Evolutionary conservation across 1,140 invertebrate species (phyloP), one percentile per base, ranked within the genome.

Genomic region (Planococcus citri): DNA sequence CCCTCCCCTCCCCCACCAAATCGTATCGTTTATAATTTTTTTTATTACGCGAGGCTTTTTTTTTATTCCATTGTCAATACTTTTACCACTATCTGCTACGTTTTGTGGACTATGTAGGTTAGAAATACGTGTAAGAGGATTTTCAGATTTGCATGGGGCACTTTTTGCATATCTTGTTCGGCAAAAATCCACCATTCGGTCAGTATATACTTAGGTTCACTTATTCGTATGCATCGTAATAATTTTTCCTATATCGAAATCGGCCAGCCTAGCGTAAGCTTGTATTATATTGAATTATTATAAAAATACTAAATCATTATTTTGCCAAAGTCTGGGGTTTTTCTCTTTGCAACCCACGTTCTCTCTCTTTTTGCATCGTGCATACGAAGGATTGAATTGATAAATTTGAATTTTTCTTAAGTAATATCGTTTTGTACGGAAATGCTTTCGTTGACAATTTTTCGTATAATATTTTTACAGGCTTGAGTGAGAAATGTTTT

Each of bases 181-280:
- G 4, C 41, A 51, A 51, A 51, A 51, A 51, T 51, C 41, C 41
- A 51, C 41, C 41, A 33, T 51, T 51, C 41, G 41, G 41, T 51
- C 41, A 51, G 41, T 51, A 51, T n/a, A n/a, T n/a, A n/a, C n/a
- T n/a, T n/a, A n/a, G n/a, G n/a, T n/a, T n/a, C n/a, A n/a, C n/a
- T n/a, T n/a, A n/a, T n/a, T n/a, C n/a, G n/a, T n/a, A n/a, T 51
- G 3, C 29, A n/a, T 51, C 17, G 41, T 20, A 51, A 51, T 51
- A 51, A 51, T 51, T 51, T 51, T 51, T 51, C 41, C n/a, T 51
- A 20, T 51, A 51, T 51, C 41, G 41, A 51, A 51, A 51, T 51
- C 41, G 41, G 2, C 41, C 41, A 51, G 41, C 41, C 41, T 51
- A 17, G 41, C 41, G 41, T 51, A 20, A 51, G 41, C 41, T 51